Percentiles rank a stretch among this genome's conserved stretches.
Conservation (phyloP, 2,113 vertebrate genomes). For the Pterocles orientalis region DNA sequence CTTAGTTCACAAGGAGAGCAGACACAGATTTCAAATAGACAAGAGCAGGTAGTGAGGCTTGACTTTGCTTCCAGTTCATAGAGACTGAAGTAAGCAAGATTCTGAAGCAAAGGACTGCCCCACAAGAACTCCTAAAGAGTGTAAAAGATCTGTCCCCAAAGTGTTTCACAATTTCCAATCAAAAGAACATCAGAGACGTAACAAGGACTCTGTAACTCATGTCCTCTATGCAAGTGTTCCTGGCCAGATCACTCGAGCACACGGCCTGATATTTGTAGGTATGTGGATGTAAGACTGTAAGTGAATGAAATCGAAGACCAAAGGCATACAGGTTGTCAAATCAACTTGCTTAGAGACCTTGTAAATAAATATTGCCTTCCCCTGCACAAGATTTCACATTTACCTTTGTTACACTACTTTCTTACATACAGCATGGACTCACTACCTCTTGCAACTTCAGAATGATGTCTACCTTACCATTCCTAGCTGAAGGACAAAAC, state of each 20-base stretch:
- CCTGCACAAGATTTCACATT: neutral
- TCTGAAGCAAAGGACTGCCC: neutral
- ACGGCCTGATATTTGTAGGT: neutral
- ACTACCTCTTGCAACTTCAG: neutral
- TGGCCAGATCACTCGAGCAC: neutral
- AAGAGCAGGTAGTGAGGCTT: neutral
- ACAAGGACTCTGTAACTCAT: neutral
- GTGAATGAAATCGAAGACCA: neutral
- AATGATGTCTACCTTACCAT: neutral
- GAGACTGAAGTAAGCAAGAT: neutral
- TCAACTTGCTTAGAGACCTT: neutral
- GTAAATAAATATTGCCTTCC: neutral
- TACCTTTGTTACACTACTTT: neutral
- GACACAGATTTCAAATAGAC: neutral
- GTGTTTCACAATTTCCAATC: neutral
- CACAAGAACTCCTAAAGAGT: neutral
- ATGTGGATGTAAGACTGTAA: neutral
- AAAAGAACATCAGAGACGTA: neutral
- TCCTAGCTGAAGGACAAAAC: neutral
- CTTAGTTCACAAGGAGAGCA: neutral
- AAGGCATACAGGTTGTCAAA: neutral
- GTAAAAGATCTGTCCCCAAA: neutral
- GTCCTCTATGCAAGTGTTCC: neutral
- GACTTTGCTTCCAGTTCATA: neutral
- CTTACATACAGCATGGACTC: neutral